Percentiles rank a stretch among this genome's conserved stretches.
Conservation (phyloP, 37 sponge, comb jelly and placozoan genomes). For the Eunapius fragilis region DNA sequence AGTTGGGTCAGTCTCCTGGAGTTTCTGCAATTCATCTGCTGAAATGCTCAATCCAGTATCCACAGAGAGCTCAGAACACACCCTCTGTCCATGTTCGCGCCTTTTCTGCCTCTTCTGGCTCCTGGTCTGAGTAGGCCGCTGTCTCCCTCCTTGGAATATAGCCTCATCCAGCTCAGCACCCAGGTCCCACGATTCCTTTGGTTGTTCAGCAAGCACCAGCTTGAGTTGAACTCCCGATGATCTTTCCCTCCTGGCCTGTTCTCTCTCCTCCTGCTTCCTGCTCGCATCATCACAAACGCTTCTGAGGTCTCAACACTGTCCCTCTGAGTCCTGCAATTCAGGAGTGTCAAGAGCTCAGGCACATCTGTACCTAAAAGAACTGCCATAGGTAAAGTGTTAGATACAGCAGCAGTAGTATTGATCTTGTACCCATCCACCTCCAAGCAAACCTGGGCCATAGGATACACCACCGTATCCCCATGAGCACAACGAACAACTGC, state of each 20-base stretch:
- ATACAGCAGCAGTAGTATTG: background rate
- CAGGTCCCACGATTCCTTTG: background rate
- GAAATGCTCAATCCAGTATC: background rate
- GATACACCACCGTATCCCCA: conserved; percentile 8
- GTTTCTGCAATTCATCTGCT: background rate
- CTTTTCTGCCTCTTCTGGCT: background rate
- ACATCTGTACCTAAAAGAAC: conserved; percentile 5
- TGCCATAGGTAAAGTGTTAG: conserved; percentile 2
- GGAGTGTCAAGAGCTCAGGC: background rate
- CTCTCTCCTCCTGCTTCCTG: background rate
- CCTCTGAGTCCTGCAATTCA: background rate
- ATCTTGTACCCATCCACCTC: conserved; percentile 3
- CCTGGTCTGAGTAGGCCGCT: background rate
- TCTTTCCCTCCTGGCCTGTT: background rate
- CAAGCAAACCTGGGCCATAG: background rate
- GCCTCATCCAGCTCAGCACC: background rate
- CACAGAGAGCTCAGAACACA: background rate
- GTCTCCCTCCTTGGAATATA: background rate
- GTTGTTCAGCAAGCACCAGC: background rate
- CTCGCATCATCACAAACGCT: background rate
- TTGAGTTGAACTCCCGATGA: background rate
- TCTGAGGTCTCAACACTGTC: background rate
- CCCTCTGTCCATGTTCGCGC: background rate
- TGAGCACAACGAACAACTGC: conserved; percentile 10
- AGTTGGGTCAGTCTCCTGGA: background rate